A percentile compares a stretch with the other conserved stretches of the same genome.
Evolutionary conservation across 1,140 invertebrate genomes (phyloP).

Genomic region (Leucophenga varia): DNA sequence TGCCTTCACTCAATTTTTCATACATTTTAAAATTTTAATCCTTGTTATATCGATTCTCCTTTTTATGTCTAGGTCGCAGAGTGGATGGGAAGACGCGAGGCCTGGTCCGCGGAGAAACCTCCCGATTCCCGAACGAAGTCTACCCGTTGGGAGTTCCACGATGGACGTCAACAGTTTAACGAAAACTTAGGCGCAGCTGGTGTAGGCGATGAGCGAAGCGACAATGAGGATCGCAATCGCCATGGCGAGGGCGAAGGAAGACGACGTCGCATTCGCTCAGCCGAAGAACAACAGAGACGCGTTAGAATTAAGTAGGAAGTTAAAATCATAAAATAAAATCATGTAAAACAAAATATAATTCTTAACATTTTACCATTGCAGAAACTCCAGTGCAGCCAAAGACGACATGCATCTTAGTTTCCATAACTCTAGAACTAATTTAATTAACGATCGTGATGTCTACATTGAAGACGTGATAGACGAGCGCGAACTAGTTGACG

Average conservation of each 20-base stretch:
- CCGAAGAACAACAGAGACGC: slow-evolving; percentile 43
- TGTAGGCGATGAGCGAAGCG: slow-evolving; percentile 13
- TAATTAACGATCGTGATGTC: slow-evolving; percentile 62
- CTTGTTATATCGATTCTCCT: no score
- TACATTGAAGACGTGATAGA: slow-evolving; percentile 63
- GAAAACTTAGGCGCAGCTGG: slow-evolving; percentile 44
- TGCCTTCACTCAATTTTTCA: no score
- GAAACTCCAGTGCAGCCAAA: slow-evolving; percentile 46
- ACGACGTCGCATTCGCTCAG: slow-evolving; percentile 32
- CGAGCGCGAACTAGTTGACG: slow-evolving; percentile 53
- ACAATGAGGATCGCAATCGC: slow-evolving; percentile 6
- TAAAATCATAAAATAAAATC: no score
- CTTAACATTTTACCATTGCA: slow-evolving; percentile 10
- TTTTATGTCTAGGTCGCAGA: slow-evolving; percentile 60
- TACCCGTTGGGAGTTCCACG: slow-evolving; percentile 69
- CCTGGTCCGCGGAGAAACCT: slow-evolving; percentile 73
- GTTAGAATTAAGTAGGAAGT: slow-evolving; percentile 45
- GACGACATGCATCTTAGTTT: slow-evolving; percentile 50
- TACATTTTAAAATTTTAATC: no score
- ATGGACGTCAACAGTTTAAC: slow-evolving; percentile 60
- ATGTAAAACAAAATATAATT: not conserved
- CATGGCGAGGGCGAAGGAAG: slow-evolving; percentile 13
- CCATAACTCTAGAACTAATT: slow-evolving; percentile 55
- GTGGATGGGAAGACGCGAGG: slow-evolving; percentile 71
- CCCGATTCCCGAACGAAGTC: slow-evolving; percentile 64